Evolutionary conservation across 92 coral and sea anemone species (phyloP), one percentile per base, ranked within the genome.

Genomic region (Zoanthus sociatus): DNA sequence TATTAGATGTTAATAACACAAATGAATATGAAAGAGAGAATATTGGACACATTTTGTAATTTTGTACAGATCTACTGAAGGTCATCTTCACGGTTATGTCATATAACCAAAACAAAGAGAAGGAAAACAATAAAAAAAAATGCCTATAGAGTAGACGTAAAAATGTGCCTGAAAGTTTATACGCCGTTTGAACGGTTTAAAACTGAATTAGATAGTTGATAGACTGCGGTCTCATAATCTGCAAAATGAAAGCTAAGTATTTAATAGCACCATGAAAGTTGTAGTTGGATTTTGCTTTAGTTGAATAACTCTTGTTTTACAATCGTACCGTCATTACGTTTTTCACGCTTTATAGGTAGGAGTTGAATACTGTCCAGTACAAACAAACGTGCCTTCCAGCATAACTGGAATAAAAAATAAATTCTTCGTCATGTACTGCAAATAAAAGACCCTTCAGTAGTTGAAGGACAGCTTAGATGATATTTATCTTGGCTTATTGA

Each of bases 51-150:
- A 14, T 77, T 77, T 51, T 53, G 75, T 7, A 46, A 64, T 18
- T 81, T 81, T 81, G 85, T 81, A 81, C 85, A 81, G 76, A 69
- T 33, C 74, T 26, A 26, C 26, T 26, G 2, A 69, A 69, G 6
- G n/a, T n/a, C n/a, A n/a, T n/a, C n/a, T n/a, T n/a, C n/a, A n/a
- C n/a, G n/a, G n/a, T n/a, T n/a, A n/a, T n/a, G n/a, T n/a, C n/a
- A 45, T 47, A 11, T 9, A 64, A 81, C 26, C 56, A 12, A 50
- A 48, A 45, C 20, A 45, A 67, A 67, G 32, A 66, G 75, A 45
- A 67, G 47, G 26, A 18, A 13, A 45, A 64, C 56, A 81, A 67
- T 81, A 81, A 15, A 81, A 31, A 64, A 33, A 18, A 6, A 14
- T 9, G 12, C 26, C 26, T 26, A 26, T 26, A 26, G 26, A 26